Conservation (phyloP, 2,888 invertebrate species). For the Drosophila buzzatii region DNA sequence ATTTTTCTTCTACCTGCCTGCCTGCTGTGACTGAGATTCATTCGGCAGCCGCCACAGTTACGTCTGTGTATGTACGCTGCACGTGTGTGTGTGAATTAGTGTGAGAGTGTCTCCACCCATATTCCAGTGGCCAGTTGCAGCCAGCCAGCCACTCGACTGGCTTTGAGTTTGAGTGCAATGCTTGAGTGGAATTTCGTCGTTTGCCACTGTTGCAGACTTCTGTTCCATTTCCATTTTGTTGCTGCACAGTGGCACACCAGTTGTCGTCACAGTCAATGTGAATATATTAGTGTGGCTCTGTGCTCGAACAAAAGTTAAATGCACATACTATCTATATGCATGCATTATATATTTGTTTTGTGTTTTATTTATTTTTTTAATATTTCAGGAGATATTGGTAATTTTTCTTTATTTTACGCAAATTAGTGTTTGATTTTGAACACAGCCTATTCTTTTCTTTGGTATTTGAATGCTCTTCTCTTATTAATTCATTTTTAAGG, state of each 20-base stretch:
- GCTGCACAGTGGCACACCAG: conserved; percentile 34
- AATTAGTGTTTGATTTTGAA: too few relatives aligned
- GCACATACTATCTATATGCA: too few relatives aligned
- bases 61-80: not conserved
- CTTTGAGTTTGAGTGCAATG: conserved; percentile 53
- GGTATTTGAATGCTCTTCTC: not conserved
- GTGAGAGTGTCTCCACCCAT: conserved; percentile 65
- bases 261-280: conserved; percentile 22
- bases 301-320: too few relatives aligned
- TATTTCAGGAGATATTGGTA: too few relatives aligned
- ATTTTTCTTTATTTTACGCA: not conserved
- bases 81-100: conserved; percentile 8
- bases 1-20: conserved; percentile 29
- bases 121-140: conserved; percentile 69
- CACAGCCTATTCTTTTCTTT: not conserved
- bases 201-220: conserved; percentile 31
- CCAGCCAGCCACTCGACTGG: conserved; percentile 37
- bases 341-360: too few relatives aligned
- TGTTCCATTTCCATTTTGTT: conserved; percentile 57
- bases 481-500: too few relatives aligned
- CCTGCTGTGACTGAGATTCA: conserved; percentile 65
- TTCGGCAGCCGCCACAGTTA: conserved; percentile 35
- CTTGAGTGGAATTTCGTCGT: conserved; percentile 50
- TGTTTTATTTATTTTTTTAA: too few relatives aligned
- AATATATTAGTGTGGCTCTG: not conserved